Evolutionary conservation across 2,797 vertebrate genomes (phyloP).

Genomic region (Xiphophorus birchmanni): DNA sequence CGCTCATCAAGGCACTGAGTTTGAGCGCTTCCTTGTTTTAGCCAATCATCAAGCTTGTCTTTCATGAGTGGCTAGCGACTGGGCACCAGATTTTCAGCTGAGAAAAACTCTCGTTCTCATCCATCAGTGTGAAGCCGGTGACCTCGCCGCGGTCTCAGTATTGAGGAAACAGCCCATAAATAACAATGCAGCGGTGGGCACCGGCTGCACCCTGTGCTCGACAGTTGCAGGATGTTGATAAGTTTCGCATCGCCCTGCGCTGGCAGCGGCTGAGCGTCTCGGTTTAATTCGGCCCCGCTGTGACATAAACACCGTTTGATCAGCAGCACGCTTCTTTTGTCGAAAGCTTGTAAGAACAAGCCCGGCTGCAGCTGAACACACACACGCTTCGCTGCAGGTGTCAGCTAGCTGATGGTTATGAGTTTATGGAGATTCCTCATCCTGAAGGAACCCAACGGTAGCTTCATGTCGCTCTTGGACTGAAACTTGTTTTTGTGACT

Average conservation of each 20-base stretch:
- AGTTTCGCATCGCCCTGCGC: conserved; percentile 28
- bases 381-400: neutral
- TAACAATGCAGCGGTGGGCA: conserved; percentile 10
- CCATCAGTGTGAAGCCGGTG: conserved; percentile 12
- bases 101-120: conserved; percentile 13
- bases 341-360: conserved; percentile 28
- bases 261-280: conserved; percentile 32
- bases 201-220: conserved; percentile 13
- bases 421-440: neutral
- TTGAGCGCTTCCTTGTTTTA: neutral
- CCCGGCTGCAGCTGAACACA: conserved; percentile 9
- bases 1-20: neutral
- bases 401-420: neutral
- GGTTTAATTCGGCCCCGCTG: conserved; percentile 3
- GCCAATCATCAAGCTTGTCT: neutral
- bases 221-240: conserved; percentile 73
- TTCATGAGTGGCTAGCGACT: neutral
- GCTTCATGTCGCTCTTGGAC: neutral
- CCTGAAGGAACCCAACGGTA: neutral
- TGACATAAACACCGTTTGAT: conserved; percentile 23
- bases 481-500: neutral
- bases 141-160: conserved; percentile 1
- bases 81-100: conserved; percentile 6
- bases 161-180: conserved; percentile 29
- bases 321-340: conserved; percentile 12